These are phyloP conservation scores for Esox lucius DNA, from an alignment of 2,797 vertebrate species.

Conservation along the genomic window DNA sequence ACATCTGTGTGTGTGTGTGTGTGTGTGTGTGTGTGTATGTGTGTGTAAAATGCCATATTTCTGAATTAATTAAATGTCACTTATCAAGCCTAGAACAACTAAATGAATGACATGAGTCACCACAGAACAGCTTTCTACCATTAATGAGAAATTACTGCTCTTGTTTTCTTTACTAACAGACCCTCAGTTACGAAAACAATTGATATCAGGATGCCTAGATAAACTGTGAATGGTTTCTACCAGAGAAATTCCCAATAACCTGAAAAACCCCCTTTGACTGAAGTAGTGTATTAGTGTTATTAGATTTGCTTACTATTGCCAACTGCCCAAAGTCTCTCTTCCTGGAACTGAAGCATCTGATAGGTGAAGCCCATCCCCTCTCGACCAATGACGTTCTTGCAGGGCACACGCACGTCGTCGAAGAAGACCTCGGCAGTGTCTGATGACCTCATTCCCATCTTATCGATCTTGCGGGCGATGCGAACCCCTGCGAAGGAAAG, in stretches of 20 bases:
- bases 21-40: too few relatives aligned
- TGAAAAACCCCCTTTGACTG: background rate
- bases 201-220: background rate
- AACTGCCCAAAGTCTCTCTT: conserved; percentile 81
- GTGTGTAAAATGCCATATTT: background rate
- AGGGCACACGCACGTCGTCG: conserved; percentile 82
- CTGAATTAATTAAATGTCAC: background rate
- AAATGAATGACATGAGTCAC: background rate
- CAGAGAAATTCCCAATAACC: background rate
- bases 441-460: conserved; percentile 84
- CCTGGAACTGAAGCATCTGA: conserved; percentile 90
- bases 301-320: conserved; percentile 74
- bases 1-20: too few relatives aligned
- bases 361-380: conserved; percentile 89
- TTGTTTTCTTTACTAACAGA: too few relatives aligned
- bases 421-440: conserved; percentile 86
- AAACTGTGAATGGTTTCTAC: too few relatives aligned
- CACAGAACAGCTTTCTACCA: background rate
- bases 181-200: background rate
- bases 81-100: background rate
- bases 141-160: background rate
- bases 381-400: conserved; percentile 80
- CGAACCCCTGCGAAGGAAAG: conserved; percentile 70
- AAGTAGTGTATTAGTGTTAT: background rate
- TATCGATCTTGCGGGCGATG: conserved; percentile 82